These are phyloP conservation scores for Chaenocephalus aceratus DNA, from an alignment of 2,113 vertebrate genomes.

Conservation along the genomic window DNA sequence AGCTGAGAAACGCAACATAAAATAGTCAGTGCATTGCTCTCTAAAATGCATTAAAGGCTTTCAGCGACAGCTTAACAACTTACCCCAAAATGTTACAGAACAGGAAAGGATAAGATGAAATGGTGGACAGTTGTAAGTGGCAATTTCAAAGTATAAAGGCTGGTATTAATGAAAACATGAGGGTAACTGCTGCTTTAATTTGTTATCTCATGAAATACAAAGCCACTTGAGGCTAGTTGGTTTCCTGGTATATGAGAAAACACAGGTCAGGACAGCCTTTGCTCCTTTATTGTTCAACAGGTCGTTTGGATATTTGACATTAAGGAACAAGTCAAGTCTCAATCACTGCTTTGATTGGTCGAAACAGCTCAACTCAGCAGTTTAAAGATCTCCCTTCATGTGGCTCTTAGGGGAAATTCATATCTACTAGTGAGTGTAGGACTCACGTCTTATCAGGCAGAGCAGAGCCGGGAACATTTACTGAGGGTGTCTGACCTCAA, in stretches of 20 bases:
- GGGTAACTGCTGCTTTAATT: conserved; percentile 30
- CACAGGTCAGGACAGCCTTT: conserved; percentile 27
- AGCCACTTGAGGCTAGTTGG: conserved; percentile 21
- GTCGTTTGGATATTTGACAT: conserved; percentile 39
- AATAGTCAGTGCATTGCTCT: conserved; percentile 65
- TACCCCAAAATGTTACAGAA: conserved; percentile 49
- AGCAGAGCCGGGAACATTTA: conserved; percentile 57
- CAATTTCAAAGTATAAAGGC: neutral
- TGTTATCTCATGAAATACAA: conserved; percentile 39
- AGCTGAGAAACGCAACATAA: conserved; percentile 77
- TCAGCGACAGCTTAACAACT: conserved; percentile 52
- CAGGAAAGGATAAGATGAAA: conserved; percentile 32
- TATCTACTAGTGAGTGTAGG: conserved; percentile 49
- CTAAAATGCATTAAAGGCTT: conserved; percentile 66
- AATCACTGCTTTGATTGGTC: conserved; percentile 57
- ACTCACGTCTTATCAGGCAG: conserved; percentile 53
- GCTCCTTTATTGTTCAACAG: conserved; percentile 21
- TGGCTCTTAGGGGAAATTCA: conserved; percentile 60
- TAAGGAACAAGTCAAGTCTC: conserved; percentile 41
- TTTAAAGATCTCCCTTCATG: conserved; percentile 64
- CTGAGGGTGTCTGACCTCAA: conserved; percentile 41
- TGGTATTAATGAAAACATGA: conserved; percentile 8
- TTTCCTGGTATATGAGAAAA: conserved; percentile 55
- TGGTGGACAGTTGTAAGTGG: neutral
- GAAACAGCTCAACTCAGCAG: conserved; percentile 40